Evolutionary conservation across 2,797 vertebrate species (phyloP), one percentile per base, ranked within the genome.

Genomic region (Sebastes steindachneri): DNA sequence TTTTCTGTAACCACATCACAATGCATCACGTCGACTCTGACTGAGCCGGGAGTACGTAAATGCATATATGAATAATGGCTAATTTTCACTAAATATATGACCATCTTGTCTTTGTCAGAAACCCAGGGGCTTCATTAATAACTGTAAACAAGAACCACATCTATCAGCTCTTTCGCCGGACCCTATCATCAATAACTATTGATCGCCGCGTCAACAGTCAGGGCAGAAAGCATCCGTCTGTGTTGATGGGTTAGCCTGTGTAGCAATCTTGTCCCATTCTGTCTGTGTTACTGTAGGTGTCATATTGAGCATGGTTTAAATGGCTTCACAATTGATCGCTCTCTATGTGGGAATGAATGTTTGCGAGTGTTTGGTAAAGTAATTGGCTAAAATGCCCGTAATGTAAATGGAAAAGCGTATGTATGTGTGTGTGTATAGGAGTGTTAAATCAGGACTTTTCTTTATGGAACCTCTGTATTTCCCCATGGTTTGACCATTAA

Each of bases 101-200:
- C 48, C 73, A 68, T 41, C 60, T 54, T 71, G 51, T 87, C 70
- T 78, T 79, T 72, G 41, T 85, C 65, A 74, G 62, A 74, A 64
- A 86, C 72, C 29, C 33, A 37, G 17, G 8, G 25, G 73, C 59
- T 79, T 90, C 73, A 85, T 88, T 84, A 77, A 80, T 90, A 85
- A 84, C 78, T 84, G 80, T 85, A 88, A 91, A 89, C 65, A 79
- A 84, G 66, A 87, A 67, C 54, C 67, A 68, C 63, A 75, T 84
- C 48, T 33, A 75, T 85, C 55, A 35, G 45, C 59, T 75, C 64
- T 8, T 67, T 82, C 73, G 59, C 29, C 3, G 4, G 31, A 88
- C 66, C 25, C 53, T 28, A 29, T 85, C 65, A 79, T 91, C 87
- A 85, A 85, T 89, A 87, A 77, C 53, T 84, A 93, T 91, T 65